Evolutionary conservation across 2,888 invertebrate genomes (phyloP), one percentile per base, ranked within the genome.

Genomic region (Dioctria linearis): DNA sequence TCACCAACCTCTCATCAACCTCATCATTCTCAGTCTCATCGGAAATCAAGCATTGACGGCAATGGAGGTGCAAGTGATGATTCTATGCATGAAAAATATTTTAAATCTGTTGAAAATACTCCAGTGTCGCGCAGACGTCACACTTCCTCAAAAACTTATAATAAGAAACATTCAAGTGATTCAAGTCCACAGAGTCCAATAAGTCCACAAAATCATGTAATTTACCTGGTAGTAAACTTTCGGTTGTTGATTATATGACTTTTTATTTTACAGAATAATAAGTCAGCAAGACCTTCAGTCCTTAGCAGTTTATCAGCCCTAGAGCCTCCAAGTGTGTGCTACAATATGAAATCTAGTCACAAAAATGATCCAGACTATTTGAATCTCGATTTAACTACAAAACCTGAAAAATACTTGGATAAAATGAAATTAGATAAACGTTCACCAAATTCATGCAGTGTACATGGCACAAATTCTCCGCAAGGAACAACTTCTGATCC

Each of bases 51-150:
- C 3, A 66, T 69, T 54, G 80, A 80, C 65, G 88, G 88, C 59
- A 78, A 73, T 73, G 88, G 88, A 63, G 88, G 93, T 79, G 92
- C 92, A 1, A 94, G 94, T 61, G 94, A 94, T 85, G 94, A 95
- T 88, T 94, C 94, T 0, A 94, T 94, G 94, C 95, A 95, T 87
- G 95, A 95, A 86, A 94, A 94, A 86, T 95, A 94, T 86, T 93
- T 95, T 86, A 91, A 93, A 85, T 93, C 93, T 3, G 93, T 93
- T 82, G 93, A 94, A 85, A 93, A 93, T 83, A 93, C 93, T 43
- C 93, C 93, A 11, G 87, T 92, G 80, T 91, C 92, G 5, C 90
- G 92, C 83, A 90, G 92, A 83, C 86, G 88, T 6, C 87, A 88
- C 82, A 87, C 87, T 76, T 86, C 87, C 78, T 84, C 86, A 61